Conservation (phyloP, 1,140 invertebrate genomes). For the Cotesia vestalis region DNA sequence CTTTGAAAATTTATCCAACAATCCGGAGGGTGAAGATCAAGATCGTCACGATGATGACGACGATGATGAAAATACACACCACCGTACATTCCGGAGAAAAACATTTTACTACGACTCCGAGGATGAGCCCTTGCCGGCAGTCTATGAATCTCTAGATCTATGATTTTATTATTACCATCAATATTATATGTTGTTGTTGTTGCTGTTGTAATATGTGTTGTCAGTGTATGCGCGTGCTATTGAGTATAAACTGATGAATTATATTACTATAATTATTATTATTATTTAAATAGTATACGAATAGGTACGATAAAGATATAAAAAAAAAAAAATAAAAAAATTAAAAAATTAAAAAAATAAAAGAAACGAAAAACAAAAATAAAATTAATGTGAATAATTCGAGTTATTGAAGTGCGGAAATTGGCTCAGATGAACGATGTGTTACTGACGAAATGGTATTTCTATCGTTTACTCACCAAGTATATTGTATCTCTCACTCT, state of each 20-base stretch:
- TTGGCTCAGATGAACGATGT: slow-evolving; percentile 14
- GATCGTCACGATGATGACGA: slow-evolving; percentile 60
- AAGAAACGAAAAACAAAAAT: background rate
- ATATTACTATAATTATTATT: background rate
- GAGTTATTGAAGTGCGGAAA: slow-evolving; percentile 18
- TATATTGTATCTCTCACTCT: slow-evolving; percentile 17
- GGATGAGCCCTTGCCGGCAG: slow-evolving; percentile 47
- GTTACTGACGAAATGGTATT: slow-evolving; percentile 29
- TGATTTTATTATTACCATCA: slow-evolving; percentile 37
- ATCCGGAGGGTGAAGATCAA: slow-evolving; percentile 11
- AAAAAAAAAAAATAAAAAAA: background rate
- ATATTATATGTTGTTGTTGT: too few relatives aligned
- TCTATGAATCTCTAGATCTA: slow-evolving; percentile 50
- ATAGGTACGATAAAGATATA: background rate
- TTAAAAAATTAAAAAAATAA: background rate
- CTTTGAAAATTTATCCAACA: slow-evolving; percentile 10
- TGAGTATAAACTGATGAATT: slow-evolving; percentile 5
- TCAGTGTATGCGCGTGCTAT: slow-evolving; percentile 3
- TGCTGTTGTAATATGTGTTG: background rate
- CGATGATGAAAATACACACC: slow-evolving; percentile 71
- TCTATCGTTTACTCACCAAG: slow-evolving; percentile 22
- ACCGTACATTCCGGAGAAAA: slow-evolving; percentile 69
- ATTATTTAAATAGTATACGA: background rate
- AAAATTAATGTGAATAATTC: slow-evolving; percentile 4
- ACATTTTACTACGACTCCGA: slow-evolving; percentile 53